Percentiles rank a stretch among this genome's conserved stretches.
These are phyloP conservation scores for Mionectes macconnelli DNA, from an alignment of 2,113 vertebrate genomes.

Conservation along the genomic window DNA sequence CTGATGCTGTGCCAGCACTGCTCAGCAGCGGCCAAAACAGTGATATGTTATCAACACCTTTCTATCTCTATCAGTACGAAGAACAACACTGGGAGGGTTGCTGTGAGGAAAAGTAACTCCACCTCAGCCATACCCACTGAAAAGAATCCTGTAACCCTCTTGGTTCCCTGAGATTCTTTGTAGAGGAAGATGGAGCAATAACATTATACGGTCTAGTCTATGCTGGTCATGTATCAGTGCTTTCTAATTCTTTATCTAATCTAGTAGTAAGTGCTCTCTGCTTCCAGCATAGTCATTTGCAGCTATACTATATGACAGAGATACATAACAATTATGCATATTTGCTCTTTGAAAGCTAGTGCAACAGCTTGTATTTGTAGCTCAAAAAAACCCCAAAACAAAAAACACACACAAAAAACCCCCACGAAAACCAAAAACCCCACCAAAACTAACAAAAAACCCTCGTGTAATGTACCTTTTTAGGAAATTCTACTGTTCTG, in stretches of 20 bases:
- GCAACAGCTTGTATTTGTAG: background rate
- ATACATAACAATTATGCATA: background rate
- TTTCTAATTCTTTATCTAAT: background rate
- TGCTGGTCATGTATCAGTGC: background rate
- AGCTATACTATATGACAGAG: background rate
- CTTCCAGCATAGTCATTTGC: background rate
- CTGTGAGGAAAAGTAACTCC: background rate
- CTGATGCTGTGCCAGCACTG: background rate
- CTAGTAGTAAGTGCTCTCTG: background rate
- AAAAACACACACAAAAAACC: background rate
- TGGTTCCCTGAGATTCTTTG: background rate
- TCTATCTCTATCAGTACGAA: no score
- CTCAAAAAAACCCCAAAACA: background rate
- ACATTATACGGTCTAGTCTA: background rate
- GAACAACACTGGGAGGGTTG: background rate
- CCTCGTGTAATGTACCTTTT: background rate
- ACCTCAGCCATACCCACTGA: background rate
- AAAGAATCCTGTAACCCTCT: background rate
- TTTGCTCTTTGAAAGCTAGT: background rate
- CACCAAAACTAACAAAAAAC: accelerated
- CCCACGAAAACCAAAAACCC: background rate
- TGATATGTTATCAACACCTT: background rate
- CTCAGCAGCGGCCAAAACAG: background rate
- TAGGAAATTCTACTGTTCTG: background rate
- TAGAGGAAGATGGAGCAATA: background rate